phyloP scores from a whole-genome alignment of 2,113 vertebrate genomes.

The Triplophysa tibetana region DNA sequence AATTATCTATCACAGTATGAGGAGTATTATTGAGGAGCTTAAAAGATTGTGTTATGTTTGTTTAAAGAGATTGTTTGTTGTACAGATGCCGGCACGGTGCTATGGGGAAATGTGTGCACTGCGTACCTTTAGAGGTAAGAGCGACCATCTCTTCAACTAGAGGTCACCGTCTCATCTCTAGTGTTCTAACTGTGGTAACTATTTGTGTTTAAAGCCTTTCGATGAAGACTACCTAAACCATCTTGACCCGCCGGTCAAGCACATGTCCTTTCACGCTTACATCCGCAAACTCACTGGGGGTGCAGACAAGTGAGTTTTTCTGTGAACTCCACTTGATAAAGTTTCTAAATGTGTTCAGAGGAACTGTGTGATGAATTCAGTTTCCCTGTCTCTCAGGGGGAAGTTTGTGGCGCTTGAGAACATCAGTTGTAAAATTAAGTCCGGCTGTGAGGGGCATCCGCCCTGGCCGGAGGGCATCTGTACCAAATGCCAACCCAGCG shows the following conservation, averaged over 20 bases:
- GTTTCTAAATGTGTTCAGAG: neutral
- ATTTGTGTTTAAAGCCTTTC: conserved; percentile 81
- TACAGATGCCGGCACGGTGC: conserved; percentile 91
- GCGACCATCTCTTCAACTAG: too few relatives aligned
- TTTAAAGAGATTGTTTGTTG: neutral
- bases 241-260: conserved; percentile 97
- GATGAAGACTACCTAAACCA: conserved; percentile 99
- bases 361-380: neutral
- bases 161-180: too few relatives aligned
- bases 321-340: neutral
- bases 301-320: conserved; percentile 88
- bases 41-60: neutral
- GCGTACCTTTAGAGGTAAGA: conserved; percentile 94
- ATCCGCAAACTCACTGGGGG: conserved; percentile 97
- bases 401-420: conserved; percentile 98
- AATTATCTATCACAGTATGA: neutral
- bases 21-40: neutral
- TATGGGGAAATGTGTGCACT: conserved; percentile 95
- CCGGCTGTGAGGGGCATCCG: conserved; percentile 93
- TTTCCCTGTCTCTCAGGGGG: conserved; percentile 74
- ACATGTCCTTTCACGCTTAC: conserved; percentile 99
- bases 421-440: conserved; percentile 99
- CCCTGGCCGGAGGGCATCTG: conserved; percentile 99
- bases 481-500: conserved; percentile 98
- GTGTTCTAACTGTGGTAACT: neutral